phyloP scores from a whole-genome alignment of 1,140 invertebrate species.

The Lordiphosa collinella region DNA sequence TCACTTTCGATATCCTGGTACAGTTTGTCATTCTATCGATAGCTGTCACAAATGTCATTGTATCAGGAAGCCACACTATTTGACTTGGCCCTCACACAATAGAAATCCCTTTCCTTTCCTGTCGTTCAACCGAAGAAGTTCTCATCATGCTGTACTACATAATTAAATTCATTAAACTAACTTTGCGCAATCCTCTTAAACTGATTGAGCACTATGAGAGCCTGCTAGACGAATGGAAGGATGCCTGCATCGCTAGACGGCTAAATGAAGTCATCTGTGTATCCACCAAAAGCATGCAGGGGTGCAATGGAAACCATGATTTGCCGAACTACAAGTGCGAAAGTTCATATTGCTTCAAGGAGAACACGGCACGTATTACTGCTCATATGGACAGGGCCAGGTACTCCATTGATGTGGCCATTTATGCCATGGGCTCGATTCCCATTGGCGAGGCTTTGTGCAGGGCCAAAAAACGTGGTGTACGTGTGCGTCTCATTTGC shows the following conservation, averaged over 20 bases:
- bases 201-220: neutral
- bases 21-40: too few relatives aligned
- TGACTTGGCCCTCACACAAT: too few relatives aligned
- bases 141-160: conserved; percentile 24
- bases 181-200: neutral
- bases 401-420: conserved; percentile 22
- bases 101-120: too few relatives aligned
- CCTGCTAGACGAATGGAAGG: conserved; percentile 3
- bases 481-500: conserved; percentile 15
- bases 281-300: neutral
- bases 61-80: too few relatives aligned
- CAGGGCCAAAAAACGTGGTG: conserved; percentile 4
- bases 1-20: too few relatives aligned
- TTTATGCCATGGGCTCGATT: conserved; percentile 10
- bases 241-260: neutral
- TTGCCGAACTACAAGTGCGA: neutral
- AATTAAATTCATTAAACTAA: conserved; percentile 22
- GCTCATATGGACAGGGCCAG: conserved; percentile 3
- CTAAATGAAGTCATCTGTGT: conserved; percentile 4
- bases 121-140: neutral
- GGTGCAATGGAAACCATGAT: neutral
- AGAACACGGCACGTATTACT: neutral
- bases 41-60: too few relatives aligned
- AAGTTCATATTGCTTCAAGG: neutral
- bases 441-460: conserved; percentile 1